Conservation (phyloP, 1,140 invertebrate genomes). For the Himalopsyche phryganea region DNA sequence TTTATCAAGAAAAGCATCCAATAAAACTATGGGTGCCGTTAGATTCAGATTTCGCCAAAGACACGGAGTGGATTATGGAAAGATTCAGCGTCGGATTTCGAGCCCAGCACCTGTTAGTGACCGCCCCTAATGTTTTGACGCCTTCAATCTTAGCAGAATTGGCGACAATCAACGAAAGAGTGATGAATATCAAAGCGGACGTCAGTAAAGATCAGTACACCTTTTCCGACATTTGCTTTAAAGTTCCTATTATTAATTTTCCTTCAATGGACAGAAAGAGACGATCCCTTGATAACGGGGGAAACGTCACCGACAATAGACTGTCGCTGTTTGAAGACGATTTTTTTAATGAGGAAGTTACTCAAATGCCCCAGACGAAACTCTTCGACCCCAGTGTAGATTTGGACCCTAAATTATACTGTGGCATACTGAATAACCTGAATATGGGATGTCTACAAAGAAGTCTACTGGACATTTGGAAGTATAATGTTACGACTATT, state of each 20-base stretch:
- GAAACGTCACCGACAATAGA: background rate
- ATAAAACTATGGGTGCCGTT: conserved; percentile 69
- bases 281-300: background rate
- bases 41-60: conserved; percentile 63
- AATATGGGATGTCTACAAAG: conserved; percentile 58
- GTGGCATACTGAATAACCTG: conserved; percentile 55
- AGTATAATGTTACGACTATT: conserved; percentile 56
- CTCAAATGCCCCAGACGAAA: conserved; percentile 37
- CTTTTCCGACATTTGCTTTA: conserved; percentile 64
- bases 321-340: conserved; percentile 23
- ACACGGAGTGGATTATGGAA: conserved; percentile 70
- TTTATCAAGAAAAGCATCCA: conserved; percentile 59
- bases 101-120: conserved; percentile 60
- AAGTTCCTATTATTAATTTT: conserved; percentile 47
- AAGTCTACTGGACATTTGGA: conserved; percentile 71
- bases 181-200: conserved; percentile 40
- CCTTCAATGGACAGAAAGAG: background rate
- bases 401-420: conserved; percentile 54
- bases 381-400: conserved; percentile 55
- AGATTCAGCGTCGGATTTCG: conserved; percentile 62
- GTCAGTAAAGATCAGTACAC: conserved; percentile 42
- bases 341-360: conserved; percentile 34
- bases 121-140: conserved; percentile 63
- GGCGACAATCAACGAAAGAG: conserved; percentile 39
- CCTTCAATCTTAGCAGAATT: conserved; percentile 49